Conservation (phyloP, 2,113 vertebrate genomes). For the Promerops cafer region DNA sequence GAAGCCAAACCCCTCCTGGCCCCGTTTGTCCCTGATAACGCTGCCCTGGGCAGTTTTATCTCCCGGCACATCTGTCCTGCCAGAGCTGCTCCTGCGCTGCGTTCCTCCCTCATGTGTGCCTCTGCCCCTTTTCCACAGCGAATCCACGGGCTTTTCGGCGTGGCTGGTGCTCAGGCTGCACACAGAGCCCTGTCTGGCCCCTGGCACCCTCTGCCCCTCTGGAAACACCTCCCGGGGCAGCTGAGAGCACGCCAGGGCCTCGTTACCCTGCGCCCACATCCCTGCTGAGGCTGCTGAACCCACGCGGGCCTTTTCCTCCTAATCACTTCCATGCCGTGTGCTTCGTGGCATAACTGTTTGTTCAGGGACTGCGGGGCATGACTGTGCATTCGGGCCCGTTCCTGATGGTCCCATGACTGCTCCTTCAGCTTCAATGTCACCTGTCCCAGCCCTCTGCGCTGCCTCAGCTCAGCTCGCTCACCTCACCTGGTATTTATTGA, state of each 20-base stretch:
- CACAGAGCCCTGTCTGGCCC: neutral
- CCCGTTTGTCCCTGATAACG: neutral
- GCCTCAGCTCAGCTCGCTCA: neutral
- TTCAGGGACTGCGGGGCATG: neutral
- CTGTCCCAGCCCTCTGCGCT: neutral
- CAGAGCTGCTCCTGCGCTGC: neutral
- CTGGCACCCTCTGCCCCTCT: neutral
- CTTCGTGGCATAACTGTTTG: neutral
- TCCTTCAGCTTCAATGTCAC: neutral
- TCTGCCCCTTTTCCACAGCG: neutral
- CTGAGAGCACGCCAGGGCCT: fast-evolving
- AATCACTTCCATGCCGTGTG: neutral
- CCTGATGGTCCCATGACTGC: neutral
- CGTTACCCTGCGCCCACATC: fast-evolving
- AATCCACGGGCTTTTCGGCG: fast-evolving
- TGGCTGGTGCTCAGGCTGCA: neutral
- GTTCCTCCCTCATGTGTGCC: fast-evolving
- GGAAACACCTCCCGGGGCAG: neutral
- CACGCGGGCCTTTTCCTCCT: neutral
- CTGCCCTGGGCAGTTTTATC: neutral
- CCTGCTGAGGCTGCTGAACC: neutral
- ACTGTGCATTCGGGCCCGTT: neutral
- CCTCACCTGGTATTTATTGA: fast-evolving
- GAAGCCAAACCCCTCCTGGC: neutral
- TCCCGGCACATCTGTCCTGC: neutral